These are phyloP conservation scores for Apodemus agrarius DNA, from an alignment of 2,797 vertebrate genomes.

Conservation along the genomic window DNA sequence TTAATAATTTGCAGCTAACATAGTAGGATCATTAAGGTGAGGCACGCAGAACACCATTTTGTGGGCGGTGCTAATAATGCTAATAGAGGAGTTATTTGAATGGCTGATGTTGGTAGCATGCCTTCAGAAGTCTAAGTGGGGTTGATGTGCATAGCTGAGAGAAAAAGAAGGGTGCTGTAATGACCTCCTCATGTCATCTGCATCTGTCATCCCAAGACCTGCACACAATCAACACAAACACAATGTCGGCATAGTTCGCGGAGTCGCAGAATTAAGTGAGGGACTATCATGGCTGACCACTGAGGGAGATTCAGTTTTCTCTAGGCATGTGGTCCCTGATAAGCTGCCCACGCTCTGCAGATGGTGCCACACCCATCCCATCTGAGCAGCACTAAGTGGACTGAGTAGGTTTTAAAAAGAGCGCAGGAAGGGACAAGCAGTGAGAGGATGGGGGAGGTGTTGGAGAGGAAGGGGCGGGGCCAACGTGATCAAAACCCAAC, in stretches of 20 bases:
- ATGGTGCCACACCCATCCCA: background rate
- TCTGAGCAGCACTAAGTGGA: background rate
- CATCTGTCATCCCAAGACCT: background rate
- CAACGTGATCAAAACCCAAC: background rate
- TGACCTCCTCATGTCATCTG: background rate
- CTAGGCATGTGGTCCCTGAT: background rate
- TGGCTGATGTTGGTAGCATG: background rate
- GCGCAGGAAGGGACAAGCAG: background rate
- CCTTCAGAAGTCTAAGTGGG: constrained; percentile 3
- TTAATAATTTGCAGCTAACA: constrained; percentile 57
- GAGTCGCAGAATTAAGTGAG: background rate
- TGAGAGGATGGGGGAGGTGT: too few relatives aligned
- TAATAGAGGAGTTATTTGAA: constrained; percentile 28
- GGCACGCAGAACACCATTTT: constrained; percentile 50
- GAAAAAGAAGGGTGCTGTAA: background rate
- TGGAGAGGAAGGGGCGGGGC: too few relatives aligned
- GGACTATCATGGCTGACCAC: background rate
- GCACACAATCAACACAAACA: too few relatives aligned
- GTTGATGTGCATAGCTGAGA: background rate
- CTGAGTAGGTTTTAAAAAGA: background rate
- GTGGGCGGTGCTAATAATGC: constrained; percentile 39
- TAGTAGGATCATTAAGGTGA: constrained; percentile 55
- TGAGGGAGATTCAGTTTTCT: background rate
- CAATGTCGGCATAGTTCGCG: too few relatives aligned
- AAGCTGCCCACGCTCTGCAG: too few relatives aligned